Conservation (phyloP, 2,113 vertebrate genomes). For the Machaerirhynchus nigripectus region DNA sequence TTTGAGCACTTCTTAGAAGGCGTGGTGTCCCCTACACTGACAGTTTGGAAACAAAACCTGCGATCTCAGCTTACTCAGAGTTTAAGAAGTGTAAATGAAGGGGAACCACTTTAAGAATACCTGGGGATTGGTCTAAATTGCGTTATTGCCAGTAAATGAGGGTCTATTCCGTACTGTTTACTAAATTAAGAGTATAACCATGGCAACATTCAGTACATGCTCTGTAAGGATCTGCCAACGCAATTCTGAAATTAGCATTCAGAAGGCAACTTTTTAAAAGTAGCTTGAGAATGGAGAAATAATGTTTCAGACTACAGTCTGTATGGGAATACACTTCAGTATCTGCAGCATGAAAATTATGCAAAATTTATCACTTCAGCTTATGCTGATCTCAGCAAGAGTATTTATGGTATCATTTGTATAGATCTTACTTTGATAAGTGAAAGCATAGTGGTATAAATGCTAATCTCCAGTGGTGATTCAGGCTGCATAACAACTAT, state of each 20-base stretch:
- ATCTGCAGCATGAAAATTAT: not conserved
- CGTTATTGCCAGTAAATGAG: not conserved
- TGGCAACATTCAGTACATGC: not conserved
- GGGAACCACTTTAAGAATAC: not conserved
- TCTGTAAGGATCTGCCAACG: not conserved
- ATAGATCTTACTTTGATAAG: not conserved
- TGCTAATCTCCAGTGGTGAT: not conserved
- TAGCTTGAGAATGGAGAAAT: not conserved
- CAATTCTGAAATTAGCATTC: not conserved
- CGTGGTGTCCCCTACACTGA: not conserved
- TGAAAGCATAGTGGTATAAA: not conserved
- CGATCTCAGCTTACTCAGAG: not conserved
- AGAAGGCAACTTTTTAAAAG: not conserved
- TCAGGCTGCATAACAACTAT: not conserved
- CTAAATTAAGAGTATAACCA: slow-evolving; percentile 26
- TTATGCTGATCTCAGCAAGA: not conserved
- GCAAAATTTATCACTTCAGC: not conserved
- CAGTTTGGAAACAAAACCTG: not conserved
- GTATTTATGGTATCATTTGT: not conserved
- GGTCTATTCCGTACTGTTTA: not conserved
- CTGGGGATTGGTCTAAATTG: not conserved
- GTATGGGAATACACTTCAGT: not conserved
- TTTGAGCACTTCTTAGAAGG: not conserved
- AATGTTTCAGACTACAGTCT: not conserved
- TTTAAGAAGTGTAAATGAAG: not conserved